Evolutionary conservation across 2,113 vertebrate genomes (phyloP).

Genomic region (Hystrix brachyura): DNA sequence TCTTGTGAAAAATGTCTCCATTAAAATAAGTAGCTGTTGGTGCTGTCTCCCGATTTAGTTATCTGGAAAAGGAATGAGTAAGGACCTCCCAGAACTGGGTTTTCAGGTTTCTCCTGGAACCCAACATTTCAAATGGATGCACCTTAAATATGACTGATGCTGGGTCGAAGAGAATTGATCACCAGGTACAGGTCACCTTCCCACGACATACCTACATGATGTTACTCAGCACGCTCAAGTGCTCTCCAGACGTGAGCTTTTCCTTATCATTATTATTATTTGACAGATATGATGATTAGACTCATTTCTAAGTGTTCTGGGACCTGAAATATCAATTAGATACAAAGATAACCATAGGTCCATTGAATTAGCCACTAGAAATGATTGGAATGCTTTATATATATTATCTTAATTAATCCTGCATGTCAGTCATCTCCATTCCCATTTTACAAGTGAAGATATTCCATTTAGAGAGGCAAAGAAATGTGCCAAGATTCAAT

Average conservation of each 20-base stretch:
- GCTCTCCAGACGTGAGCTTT: neutral
- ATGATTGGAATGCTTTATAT: neutral
- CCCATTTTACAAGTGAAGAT: neutral
- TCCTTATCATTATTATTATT: neutral
- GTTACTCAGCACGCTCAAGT: neutral
- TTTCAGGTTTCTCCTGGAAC: constrained; percentile 70
- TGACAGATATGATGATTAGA: neutral
- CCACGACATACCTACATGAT: neutral
- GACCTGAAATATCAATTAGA: neutral
- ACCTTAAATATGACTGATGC: neutral
- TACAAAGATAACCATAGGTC: neutral
- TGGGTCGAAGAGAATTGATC: constrained; percentile 51
- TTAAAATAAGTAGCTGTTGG: constrained; percentile 79
- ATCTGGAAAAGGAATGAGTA: constrained; percentile 71
- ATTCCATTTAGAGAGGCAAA: neutral
- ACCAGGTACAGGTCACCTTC: neutral
- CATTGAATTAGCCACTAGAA: neutral
- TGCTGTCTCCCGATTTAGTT: constrained; percentile 60
- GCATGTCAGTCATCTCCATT: neutral
- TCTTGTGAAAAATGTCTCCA: constrained; percentile 40
- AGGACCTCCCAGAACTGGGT: constrained; percentile 54
- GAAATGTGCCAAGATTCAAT: neutral
- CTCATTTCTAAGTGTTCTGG: neutral
- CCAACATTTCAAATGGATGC: constrained; percentile 66
- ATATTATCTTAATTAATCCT: neutral